Base-by-base conservation (phyloP, 2,797 vertebrate species). In the Nyctalus aviator region DNA sequence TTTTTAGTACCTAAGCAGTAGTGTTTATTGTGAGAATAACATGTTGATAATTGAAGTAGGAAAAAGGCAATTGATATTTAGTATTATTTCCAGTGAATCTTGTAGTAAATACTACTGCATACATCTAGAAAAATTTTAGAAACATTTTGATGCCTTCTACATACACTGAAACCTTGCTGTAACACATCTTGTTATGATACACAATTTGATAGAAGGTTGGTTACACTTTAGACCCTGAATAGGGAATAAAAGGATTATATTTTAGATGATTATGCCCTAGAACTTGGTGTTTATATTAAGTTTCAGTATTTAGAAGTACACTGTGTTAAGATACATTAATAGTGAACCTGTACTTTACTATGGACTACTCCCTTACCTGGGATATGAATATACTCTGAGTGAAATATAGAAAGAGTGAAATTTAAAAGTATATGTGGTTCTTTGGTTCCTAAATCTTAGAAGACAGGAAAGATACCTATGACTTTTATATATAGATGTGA, bases 1-100 rank as follows among this genome's bases (percentile, higher is more conserved):
- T 72, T 76, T 92, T 79, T 76, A n/a, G 73, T 72, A 88, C 88
- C 32, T 96, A 75, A 97, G 27, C 32, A 96, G 55, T 91, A 93
- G 91, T 93, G 12, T 48, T 83, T 95, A 76, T 64, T 57, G 0
- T 48, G 11, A 85, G 44, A 92, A 13, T 89, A 83, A 68, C 14
- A 12, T 94, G 32, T 46, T 90, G 68, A 35, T 82, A 37, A 35
- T 77, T 94, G 21, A 44, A 90, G 18, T 59, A 75, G 69, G 78
- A 77, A 75, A 91, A 95, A 84, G 78, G 32, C 77, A 94, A 88
- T 2, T 27, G 5, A 46, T 55, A 64, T 79, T 92, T 79, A 59
- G 10, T 90, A 0, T 82, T 88, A 53, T 82, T 92, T 68, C 96
- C 85, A 53, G 41, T 87, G 78, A 57, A 9, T 89, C 50, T 97